phyloP scores from a whole-genome alignment of 1,140 invertebrate species.

The Drosophila obscura region DNA sequence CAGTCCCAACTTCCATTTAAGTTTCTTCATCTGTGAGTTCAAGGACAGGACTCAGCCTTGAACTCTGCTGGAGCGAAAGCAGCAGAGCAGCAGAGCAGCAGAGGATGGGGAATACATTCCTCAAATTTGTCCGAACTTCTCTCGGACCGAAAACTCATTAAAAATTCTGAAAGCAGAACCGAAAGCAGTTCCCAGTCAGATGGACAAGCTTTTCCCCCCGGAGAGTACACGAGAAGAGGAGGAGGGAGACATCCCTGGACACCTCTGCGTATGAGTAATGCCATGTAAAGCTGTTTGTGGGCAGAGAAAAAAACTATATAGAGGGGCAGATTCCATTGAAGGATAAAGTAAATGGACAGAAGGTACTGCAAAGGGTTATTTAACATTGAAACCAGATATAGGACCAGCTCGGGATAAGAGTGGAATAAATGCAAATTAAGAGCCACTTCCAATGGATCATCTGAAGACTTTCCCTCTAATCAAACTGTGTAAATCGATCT shows the following conservation, averaged over 20 bases:
- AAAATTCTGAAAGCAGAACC: slow-evolving; percentile 30
- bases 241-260: not conserved
- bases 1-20: slow-evolving; percentile 4
- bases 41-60: slow-evolving; percentile 38
- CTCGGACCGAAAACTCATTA: slow-evolving; percentile 36
- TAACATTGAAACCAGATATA: no score
- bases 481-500: not conserved
- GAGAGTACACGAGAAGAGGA: not conserved
- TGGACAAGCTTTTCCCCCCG: slow-evolving; percentile 2
- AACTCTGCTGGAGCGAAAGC: slow-evolving; percentile 6
- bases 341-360: no score
- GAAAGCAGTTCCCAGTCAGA: slow-evolving; percentile 31
- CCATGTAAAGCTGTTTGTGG: not conserved
- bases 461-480: not conserved
- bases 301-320: not conserved
- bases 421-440: not conserved
- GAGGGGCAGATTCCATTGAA: no score
- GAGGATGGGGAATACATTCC: slow-evolving; percentile 14
- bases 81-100: no score
- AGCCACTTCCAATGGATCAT: no score
- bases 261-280: slow-evolving; percentile 35
- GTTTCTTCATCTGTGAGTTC: slow-evolving; percentile 39
- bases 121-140: slow-evolving; percentile 21
- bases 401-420: no score
- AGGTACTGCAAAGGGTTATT: no score